Base-by-base conservation (phyloP, 1,140 invertebrate species). In the Nixonia krombeini region DNA sequence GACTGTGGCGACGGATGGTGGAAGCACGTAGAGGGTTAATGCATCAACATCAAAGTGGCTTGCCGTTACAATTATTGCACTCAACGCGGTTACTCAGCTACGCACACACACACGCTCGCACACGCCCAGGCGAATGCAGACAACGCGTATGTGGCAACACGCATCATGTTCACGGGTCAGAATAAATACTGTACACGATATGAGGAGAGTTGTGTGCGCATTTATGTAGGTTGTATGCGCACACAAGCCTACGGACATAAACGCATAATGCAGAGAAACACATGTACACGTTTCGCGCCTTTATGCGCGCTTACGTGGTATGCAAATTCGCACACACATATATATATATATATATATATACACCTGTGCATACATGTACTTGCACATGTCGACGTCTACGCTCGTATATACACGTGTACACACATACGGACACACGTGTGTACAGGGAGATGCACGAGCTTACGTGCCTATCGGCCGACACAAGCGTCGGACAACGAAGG, bases 1-100 rank as follows among this genome's bases (percentile, higher is more conserved):
- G 35, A 16, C 33, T 13, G 12, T 10, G 12, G 18, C 29, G 29
- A 12, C 3, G 33, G 29, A 10, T 25, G 25, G 47, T 16, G 35
- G 12, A 51, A 33, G 47, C 35, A 37, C 18, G 28, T 12, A 33
- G 63, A 67, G 63, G 72, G 74, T 78, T 79, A 78, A 76, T 79
- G 75, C 75, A 78, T 78, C 71, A 73, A 79, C 70, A 79, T 79
- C 75, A 79, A 79, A 79, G 75, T 78, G 69, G 71, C 69, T 72
- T 61, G 70, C 68, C 33, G 70, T 71, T 74, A 72, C 77, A 76
- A 79, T 79, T 74, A 79, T 79, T 79, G 75, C 71, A 76, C 69
- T 75, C 70, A 67, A 72, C 64, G 70, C 33, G 41, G 50, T 49
- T 62, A 55, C 38, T 38, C 5, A 4, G 6, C 7, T 13, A 21